Base-by-base conservation (phyloP, 2,113 vertebrate genomes). In the Alethe castanea region DNA sequence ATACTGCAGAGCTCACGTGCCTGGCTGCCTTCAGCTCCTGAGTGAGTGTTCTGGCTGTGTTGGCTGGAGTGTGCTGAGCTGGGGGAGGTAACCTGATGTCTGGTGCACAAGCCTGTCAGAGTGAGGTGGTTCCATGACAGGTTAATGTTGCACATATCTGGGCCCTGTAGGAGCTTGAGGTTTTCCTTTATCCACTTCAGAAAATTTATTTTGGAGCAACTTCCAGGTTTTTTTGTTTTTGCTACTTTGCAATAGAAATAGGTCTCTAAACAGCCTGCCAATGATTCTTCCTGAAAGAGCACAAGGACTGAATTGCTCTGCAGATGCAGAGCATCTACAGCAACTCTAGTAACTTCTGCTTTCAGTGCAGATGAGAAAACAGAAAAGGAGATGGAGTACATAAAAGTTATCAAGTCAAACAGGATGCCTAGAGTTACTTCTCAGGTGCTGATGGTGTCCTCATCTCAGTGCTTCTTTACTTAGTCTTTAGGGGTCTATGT, bases 1-100 rank as follows among this genome's bases (percentile, higher is more conserved):
- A 8, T 33, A 22, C 2, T 33, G 23, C 38, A 42, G 64, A 74
- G 38, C 38, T 81, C 7, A 1, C 16, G 48, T 0, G 0, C 8
- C 16, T 84, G 72, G 22, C 42, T 84, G 50, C 59, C 67, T 47
- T 69, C 59, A n/a, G 29, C 48, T 71, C n/a, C 25, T 38, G 5
- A 5, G 3, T 70, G 42, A 23, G 8, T 19, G 9, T 44, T 62
- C 35, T 29, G 56, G 17, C 5, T 42, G 6, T 65, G n/a, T 9
- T 69, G 60, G 25, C 35, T 66, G 67, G 33, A 38, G 20, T 0
- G 3, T 69, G 86, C 44, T 56, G 61, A 79, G 86, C 44, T 56
- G 70, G 74, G 44, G 23, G 7, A 17, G 13, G 12, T 60, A 44
- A 48, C 12, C 29, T 42, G 20, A 8, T 60, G 16, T 28, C 44